Percentiles rank a stretch among this genome's conserved stretches.
These are phyloP conservation scores for Phyllostomus hastatus DNA, from an alignment of 2,113 vertebrate genomes.

Conservation along the genomic window DNA sequence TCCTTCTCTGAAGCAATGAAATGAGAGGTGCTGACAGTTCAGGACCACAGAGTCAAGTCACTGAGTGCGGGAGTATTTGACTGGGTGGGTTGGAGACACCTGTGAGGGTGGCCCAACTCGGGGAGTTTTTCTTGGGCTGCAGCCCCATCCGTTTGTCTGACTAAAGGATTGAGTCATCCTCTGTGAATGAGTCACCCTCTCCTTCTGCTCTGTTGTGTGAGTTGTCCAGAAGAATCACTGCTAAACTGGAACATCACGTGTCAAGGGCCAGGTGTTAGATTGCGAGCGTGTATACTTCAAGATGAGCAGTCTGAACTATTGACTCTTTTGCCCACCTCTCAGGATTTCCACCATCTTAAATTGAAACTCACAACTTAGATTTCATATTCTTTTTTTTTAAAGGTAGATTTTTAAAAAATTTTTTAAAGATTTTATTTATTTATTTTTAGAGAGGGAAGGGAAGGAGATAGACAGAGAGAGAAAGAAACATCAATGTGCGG, in stretches of 20 bases:
- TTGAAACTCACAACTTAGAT: background rate
- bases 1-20: background rate
- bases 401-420: too few relatives aligned
- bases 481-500: too few relatives aligned
- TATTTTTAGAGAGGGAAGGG: too few relatives aligned
- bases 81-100: background rate
- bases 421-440: too few relatives aligned
- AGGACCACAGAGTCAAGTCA: background rate
- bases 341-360: background rate
- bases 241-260: background rate
- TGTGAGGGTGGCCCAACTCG: conserved; percentile 11
- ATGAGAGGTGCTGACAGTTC: background rate
- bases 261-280: background rate
- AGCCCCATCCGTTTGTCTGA: conserved; percentile 49
- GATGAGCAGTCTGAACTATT: background rate
- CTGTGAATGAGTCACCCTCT: conserved; percentile 39
- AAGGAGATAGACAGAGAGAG: too few relatives aligned
- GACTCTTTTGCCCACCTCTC: background rate
- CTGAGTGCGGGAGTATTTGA: background rate
- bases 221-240: conserved; percentile 26
- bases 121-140: background rate
- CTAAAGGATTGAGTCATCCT: background rate
- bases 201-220: background rate
- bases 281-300: background rate
- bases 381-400: background rate